A percentile compares a stretch with the other conserved stretches of the same genome.
phyloP scores from a whole-genome alignment of 2,113 vertebrate species.

The Phalacrocorax carbo region DNA sequence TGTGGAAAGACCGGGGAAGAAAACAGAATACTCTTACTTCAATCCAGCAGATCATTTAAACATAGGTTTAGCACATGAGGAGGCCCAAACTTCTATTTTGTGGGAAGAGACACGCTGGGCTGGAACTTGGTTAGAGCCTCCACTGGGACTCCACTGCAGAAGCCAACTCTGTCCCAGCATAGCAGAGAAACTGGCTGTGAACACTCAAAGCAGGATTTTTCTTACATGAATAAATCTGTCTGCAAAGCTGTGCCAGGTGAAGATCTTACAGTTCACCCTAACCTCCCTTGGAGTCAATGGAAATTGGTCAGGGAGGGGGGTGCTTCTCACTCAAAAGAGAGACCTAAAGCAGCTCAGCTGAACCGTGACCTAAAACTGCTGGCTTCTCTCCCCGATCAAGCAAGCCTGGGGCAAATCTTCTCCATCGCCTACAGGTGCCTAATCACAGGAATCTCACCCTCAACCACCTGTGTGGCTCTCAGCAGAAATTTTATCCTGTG shows the following conservation, averaged over 20 bases:
- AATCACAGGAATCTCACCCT: neutral
- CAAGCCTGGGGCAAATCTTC: neutral
- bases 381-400: neutral
- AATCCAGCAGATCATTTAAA: neutral
- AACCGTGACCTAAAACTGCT: neutral
- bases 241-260: neutral
- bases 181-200: neutral
- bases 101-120: fast-evolving
- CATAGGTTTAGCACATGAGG: fast-evolving
- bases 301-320: fast-evolving
- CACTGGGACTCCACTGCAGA: neutral
- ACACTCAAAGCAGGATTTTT: neutral
- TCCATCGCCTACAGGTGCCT: neutral
- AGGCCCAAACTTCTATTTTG: neutral
- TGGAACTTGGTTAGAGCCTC: neutral
- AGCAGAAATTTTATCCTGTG: neutral
- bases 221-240: neutral
- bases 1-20: neutral
- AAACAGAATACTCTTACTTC: neutral
- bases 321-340: neutral
- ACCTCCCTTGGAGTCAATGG: neutral
- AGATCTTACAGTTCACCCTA: neutral
- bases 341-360: neutral
- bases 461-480: neutral
- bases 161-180: fast-evolving